Evolutionary conservation across 2,888 invertebrate species (phyloP), one percentile per base, ranked within the genome.

Genomic region (Nemapogon koenigi): DNA sequence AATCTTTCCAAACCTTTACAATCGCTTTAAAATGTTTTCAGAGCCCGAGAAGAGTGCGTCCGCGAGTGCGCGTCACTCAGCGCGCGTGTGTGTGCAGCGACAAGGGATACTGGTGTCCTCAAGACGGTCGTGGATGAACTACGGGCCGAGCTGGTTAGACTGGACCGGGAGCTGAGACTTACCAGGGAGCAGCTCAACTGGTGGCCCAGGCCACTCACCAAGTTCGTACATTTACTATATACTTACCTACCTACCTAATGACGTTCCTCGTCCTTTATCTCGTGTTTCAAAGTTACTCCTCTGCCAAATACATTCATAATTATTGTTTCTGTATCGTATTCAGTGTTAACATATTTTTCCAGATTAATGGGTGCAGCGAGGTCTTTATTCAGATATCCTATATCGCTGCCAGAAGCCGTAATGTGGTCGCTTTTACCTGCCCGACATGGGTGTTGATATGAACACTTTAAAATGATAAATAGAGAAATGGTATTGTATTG

Each of bases 171-270:
- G 40, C 59, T 72, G 16, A 28, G 19, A 0, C 16, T 25, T 43
- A 57, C 65, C 2, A 41, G 49, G 36, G 59, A 60, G 22, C 69
- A 64, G 50, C 62, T 68, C 8, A 59, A 51, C 42, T 69, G 70
- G 65, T 70, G 72, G 70, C 73, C 75, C 1, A 41, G 50, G 1
- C 68, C 72, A 11, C 62, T 75, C 43, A 65, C 67, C 45, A 63
- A 50, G 72, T 70, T 10, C 29, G 43, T n/a, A n/a, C n/a, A n/a
- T n/a, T 22, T 22, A 6, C 6, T 6, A 22, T 22, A n/a, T 28
- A 4, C 28, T 11, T 28, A 11, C 13, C 28, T 28, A 11, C 11
- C 28, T 28, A 28, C 8, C 6, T 22, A 22, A 22, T 7, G 8
- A 22, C 6, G 6, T 22, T 7, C 6, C 8, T 22, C 6, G 6